A percentile compares a stretch with the other conserved stretches of the same genome.
phyloP scores from a whole-genome alignment of 1,140 invertebrate species.

The Anastrepha ludens region DNA sequence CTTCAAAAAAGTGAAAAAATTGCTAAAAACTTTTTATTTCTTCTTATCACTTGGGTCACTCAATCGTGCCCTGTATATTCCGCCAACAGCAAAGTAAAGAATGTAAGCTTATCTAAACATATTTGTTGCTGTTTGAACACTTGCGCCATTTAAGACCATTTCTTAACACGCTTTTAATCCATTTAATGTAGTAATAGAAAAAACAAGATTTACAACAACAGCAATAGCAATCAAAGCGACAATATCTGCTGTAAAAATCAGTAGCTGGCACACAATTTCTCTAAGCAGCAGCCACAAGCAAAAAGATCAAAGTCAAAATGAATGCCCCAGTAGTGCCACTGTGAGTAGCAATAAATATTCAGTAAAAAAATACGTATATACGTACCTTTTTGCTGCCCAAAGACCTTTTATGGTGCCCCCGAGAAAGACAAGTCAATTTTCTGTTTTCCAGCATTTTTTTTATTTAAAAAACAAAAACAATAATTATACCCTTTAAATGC shows the following conservation, averaged over 20 bases:
- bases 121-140: too few species aligned
- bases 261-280: background rate
- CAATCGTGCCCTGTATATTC: too few species aligned
- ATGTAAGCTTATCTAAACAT: too few species aligned
- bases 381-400: background rate
- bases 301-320: background rate
- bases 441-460: background rate
- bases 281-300: background rate
- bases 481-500: conserved; percentile 9
- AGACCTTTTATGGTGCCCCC: background rate
- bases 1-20: too few species aligned
- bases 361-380: background rate
- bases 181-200: too few species aligned
- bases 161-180: too few species aligned
- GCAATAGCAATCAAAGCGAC: background rate
- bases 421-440: background rate
- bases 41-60: too few species aligned
- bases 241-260: background rate
- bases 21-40: too few species aligned
- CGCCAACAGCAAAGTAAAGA: too few species aligned
- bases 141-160: too few species aligned
- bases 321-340: background rate
- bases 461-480: background rate
- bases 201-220: background rate
- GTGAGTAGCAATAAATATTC: background rate